Evolutionary conservation across 2,888 invertebrate species (phyloP), one percentile per base, ranked within the genome.

Genomic region (Tenthredo scrophulariae): DNA sequence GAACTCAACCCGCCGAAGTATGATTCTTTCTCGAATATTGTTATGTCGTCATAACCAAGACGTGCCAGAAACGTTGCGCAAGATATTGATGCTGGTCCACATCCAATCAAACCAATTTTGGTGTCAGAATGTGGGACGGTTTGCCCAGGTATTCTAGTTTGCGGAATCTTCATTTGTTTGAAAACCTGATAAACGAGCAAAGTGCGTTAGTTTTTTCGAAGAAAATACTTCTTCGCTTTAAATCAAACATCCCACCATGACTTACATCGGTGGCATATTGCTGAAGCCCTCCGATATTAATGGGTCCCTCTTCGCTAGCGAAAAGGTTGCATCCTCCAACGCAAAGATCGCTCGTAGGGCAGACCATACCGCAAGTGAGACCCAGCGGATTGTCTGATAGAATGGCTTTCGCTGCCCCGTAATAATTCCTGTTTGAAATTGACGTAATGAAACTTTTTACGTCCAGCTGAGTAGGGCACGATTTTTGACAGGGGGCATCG

Each of bases 401-500:
- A 85, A 99, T 99, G 0, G 97, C 96, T 92, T 98, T 98, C 0
- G 98, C 97, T 1, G 99, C 98, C 33, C 99, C 99, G 94, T 99
- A 99, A 93, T 98, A 99, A 93, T 99, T 99, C 97, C 98, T 99
- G 92, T 98, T 99, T 37, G 98, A 96, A 89, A 99, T 99, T 93
- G 98, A 98, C 0, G 97, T 97, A 85, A 99, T 99, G 92, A 99
- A 99, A 85, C 97, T 96, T 93, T 99, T 99, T 87, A 99, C 96
- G 91, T 99, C 99, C 86, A 99, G 94, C 93, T 99, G 99, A 0
- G 99, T 99, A 0, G 99, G 99, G 88, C 99, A 99, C 0, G 98
- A 98, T 93, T 99, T 99, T 94, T 99, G 99, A 91, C 99, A 99
- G 0, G 99, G 99, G 0, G 99, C 99, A 94, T 99, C 99, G 0